phyloP scores from a whole-genome alignment of 2,888 invertebrate genomes.

The Dorcus parallelipipedus region DNA sequence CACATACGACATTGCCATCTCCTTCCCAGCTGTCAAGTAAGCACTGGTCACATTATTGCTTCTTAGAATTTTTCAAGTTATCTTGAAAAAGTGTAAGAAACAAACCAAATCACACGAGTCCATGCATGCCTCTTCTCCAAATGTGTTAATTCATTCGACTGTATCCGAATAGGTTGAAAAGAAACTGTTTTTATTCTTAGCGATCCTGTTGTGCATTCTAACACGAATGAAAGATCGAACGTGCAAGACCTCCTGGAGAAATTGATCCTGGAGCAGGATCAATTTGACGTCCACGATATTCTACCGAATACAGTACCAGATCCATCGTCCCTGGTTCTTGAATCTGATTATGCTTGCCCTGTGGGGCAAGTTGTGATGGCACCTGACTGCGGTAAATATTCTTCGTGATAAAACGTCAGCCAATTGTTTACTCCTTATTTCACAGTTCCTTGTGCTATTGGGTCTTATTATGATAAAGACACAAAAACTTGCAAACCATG shows the following conservation, averaged over 20 bases:
- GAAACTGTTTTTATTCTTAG: conserved; percentile 48
- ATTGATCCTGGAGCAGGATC: conserved; percentile 88
- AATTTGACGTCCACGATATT: conserved; percentile 89
- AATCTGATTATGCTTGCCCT: conserved; percentile 90
- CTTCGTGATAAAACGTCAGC: not conserved
- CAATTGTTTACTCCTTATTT: conserved; percentile 21
- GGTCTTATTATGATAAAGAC: conserved; percentile 77
- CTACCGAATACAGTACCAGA: conserved; percentile 93
- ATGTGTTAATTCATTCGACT: not conserved
- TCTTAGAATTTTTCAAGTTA: conserved; percentile 2
- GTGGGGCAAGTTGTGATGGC: conserved; percentile 91
- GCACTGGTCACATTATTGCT: conserved; percentile 36
- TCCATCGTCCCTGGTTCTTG: conserved; percentile 80
- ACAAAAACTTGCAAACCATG: conserved; percentile 80
- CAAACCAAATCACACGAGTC: not conserved
- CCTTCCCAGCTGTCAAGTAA: conserved; percentile 92
- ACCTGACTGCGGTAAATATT: conserved; percentile 79
- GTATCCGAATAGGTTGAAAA: not conserved
- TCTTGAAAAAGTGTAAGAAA: not conserved
- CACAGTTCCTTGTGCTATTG: conserved; percentile 85
- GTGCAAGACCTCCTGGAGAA: conserved; percentile 83
- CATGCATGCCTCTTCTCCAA: not conserved
- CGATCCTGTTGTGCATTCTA: conserved; percentile 84
- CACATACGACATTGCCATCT: conserved; percentile 87
- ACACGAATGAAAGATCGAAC: conserved; percentile 81